phyloP scores from a whole-genome alignment of 2,888 invertebrate species.

The Plagodis dolabraria region DNA sequence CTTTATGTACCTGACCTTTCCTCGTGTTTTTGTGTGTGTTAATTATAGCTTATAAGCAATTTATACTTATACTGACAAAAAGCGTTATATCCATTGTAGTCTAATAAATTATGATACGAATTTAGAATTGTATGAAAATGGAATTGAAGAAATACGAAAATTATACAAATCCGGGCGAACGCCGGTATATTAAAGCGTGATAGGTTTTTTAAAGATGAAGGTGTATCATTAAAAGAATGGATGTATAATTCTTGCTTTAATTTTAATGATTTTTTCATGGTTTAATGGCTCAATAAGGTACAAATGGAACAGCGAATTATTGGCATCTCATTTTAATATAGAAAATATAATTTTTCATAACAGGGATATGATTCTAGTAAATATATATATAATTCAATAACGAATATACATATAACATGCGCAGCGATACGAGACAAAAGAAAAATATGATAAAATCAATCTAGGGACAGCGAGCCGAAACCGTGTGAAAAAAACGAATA shows the following conservation, averaged over 20 bases:
- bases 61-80: no score
- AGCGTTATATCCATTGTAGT: no score
- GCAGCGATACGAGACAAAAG: conserved; percentile 50
- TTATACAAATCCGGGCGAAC: no score
- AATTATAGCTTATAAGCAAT: no score
- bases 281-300: conserved; percentile 74
- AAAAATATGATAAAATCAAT: conserved; percentile 68
- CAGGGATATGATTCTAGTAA: conserved; percentile 72
- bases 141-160: no score
- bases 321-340: conserved; percentile 79
- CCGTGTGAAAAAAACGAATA: conserved; percentile 38
- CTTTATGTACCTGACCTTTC: no score
- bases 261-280: conserved; percentile 71
- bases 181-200: background rate
- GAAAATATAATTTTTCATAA: conserved; percentile 79
- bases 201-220: conserved; percentile 33
- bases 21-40: no score
- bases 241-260: conserved; percentile 61
- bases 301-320: conserved; percentile 74
- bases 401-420: conserved; percentile 67
- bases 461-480: conserved; percentile 51
- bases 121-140: no score
- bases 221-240: conserved; percentile 69
- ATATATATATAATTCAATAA: conserved; percentile 66
- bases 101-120: no score